Conservation (phyloP, 2,113 vertebrate genomes). For the Deroptyus accipitrinus region DNA sequence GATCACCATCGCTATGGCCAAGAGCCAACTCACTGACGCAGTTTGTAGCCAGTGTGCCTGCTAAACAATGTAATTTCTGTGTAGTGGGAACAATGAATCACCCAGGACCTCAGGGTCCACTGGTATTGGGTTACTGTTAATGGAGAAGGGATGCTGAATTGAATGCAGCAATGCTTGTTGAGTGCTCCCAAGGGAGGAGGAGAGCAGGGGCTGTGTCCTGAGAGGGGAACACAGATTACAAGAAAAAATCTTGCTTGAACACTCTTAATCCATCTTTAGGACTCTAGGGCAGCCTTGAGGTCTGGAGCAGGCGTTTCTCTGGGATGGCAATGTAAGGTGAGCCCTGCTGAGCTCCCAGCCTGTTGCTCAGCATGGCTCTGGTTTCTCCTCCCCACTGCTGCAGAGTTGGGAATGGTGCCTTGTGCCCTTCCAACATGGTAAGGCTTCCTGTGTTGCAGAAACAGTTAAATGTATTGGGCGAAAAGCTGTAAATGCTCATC, state of each 20-base stretch:
- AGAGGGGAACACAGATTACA: background rate
- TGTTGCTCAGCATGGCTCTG: background rate
- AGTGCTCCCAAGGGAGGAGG: background rate
- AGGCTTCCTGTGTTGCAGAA: background rate
- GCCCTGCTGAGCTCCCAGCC: background rate
- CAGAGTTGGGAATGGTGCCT: background rate
- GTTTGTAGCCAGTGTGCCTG: background rate
- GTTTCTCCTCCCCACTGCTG: background rate
- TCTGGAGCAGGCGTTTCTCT: background rate
- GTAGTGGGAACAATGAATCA: background rate
- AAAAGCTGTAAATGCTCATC: background rate
- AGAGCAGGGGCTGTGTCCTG: background rate
- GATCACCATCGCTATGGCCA: background rate
- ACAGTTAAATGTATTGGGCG: background rate
- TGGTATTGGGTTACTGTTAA: constrained; percentile 23
- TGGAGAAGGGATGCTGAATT: constrained; percentile 1
- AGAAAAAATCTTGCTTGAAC: background rate
- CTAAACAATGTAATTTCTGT: constrained; percentile 13
- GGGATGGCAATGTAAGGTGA: background rate
- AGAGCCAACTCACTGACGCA: background rate
- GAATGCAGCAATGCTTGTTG: background rate
- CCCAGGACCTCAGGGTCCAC: background rate
- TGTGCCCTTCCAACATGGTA: rapidly evolving
- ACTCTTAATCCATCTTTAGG: background rate
- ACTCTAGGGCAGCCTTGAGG: background rate